Evolutionary conservation across 1,140 invertebrate genomes (phyloP).

Genomic region (Rhizoglyphus robini): DNA sequence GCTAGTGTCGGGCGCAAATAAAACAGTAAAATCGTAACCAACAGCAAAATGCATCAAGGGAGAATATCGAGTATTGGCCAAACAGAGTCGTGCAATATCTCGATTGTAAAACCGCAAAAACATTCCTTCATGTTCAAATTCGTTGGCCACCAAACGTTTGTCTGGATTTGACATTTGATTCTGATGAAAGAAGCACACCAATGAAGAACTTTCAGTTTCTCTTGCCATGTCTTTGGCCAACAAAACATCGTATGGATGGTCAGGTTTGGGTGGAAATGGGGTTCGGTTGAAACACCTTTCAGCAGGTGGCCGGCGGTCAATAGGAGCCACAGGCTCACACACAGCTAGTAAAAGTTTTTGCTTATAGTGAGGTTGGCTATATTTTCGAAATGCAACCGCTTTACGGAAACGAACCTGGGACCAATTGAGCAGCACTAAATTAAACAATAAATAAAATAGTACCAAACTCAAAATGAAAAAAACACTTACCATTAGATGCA

Average conservation of each 20-base stretch:
- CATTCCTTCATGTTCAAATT: conserved; percentile 23
- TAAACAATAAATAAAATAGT: neutral
- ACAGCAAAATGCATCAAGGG: conserved; percentile 17
- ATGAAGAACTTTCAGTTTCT: conserved; percentile 17
- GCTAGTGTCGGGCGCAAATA: neutral
- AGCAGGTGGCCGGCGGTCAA: neutral
- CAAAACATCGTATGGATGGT: conserved; percentile 25
- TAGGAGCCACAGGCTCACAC: conserved; percentile 23
- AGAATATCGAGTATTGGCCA: conserved; percentile 17
- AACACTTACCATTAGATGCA: no score
- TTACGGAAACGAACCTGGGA: conserved; percentile 16
- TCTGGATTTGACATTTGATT: conserved; percentile 11
- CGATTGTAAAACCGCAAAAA: conserved; percentile 21
- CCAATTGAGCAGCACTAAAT: conserved; percentile 14
- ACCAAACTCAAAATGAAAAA: no score
- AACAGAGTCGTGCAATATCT: conserved; percentile 20
- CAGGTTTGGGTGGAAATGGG: neutral
- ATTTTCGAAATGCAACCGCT: conserved; percentile 10
- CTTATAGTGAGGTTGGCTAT: conserved; percentile 23
- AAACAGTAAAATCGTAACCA: neutral
- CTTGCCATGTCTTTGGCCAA: conserved; percentile 22
- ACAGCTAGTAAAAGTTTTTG: conserved; percentile 25
- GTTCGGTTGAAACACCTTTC: conserved; percentile 17
- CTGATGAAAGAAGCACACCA: conserved; percentile 25
- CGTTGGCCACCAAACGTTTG: conserved; percentile 20